phyloP scores from a whole-genome alignment of 2,113 vertebrate species.

The Ammospiza nelsoni region DNA sequence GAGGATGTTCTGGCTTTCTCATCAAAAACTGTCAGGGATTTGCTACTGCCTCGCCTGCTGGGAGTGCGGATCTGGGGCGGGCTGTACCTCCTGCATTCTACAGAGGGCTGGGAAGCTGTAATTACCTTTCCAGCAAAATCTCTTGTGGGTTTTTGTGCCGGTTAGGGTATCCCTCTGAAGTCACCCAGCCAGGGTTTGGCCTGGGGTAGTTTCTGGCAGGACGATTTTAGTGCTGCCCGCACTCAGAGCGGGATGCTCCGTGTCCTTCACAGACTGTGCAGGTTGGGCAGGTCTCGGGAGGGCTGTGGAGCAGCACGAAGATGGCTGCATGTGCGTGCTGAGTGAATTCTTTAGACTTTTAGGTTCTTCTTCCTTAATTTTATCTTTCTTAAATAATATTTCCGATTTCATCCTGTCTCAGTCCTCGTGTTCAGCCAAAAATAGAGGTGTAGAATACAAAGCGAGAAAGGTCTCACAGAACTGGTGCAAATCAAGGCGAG shows the following conservation, averaged over 20 bases:
- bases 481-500: background rate
- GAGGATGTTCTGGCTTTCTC: background rate
- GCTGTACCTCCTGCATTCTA: background rate
- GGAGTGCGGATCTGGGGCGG: background rate
- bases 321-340: background rate
- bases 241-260: background rate
- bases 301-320: background rate
- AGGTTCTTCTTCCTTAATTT: background rate
- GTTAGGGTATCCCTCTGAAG: background rate
- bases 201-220: background rate
- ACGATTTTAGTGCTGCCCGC: background rate
- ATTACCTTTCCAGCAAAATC: background rate
- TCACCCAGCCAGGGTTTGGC: background rate
- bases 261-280: background rate
- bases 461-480: background rate
- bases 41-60: background rate
- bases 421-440: background rate
- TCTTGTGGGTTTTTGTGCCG: background rate
- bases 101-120: background rate
- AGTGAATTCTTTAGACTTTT: background rate
- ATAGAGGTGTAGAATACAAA: background rate
- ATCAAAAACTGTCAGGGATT: background rate
- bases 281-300: background rate
- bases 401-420: background rate
- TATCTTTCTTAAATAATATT: background rate